These are phyloP conservation scores for Platycheirus albimanus DNA, from an alignment of 2,888 invertebrate genomes.

Conservation along the genomic window DNA sequence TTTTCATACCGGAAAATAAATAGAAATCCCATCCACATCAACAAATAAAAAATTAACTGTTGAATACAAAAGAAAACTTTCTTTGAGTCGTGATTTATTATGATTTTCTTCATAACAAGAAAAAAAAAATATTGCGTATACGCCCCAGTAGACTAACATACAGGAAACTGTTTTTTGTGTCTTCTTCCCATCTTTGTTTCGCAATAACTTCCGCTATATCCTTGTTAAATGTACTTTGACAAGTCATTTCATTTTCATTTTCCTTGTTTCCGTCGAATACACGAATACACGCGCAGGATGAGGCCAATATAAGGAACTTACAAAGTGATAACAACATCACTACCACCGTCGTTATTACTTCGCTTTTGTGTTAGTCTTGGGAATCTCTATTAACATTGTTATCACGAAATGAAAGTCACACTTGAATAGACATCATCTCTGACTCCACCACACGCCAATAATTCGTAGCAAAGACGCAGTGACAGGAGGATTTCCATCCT, in stretches of 20 bases:
- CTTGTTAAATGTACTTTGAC: constrained; percentile 38
- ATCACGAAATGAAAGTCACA: constrained; percentile 53
- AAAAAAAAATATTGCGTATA: constrained; percentile 19
- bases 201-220: constrained; percentile 21
- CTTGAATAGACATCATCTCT: constrained; percentile 15
- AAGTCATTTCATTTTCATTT: constrained; percentile 37
- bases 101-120: background rate
- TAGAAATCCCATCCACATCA: background rate
- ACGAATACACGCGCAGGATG: background rate
- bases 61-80: constrained; percentile 1
- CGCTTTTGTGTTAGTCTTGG: constrained; percentile 1
- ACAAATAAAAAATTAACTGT: background rate
- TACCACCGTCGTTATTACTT: constrained; percentile 26
- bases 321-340: constrained; percentile 64
- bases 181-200: background rate
- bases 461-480: constrained; percentile 8
- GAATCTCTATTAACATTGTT: constrained; percentile 41
- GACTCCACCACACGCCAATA: background rate
- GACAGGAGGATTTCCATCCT: constrained; percentile 5
- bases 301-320: constrained; percentile 48
- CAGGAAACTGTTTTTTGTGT: background rate
- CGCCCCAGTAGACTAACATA: constrained; percentile 2
- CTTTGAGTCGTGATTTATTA: background rate
- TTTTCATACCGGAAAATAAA: no score
- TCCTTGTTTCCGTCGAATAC: constrained; percentile 1